A percentile compares a stretch with the other conserved stretches of the same genome.
phyloP scores from a whole-genome alignment of 2,888 invertebrate species.

The Masnerella sp. region DNA sequence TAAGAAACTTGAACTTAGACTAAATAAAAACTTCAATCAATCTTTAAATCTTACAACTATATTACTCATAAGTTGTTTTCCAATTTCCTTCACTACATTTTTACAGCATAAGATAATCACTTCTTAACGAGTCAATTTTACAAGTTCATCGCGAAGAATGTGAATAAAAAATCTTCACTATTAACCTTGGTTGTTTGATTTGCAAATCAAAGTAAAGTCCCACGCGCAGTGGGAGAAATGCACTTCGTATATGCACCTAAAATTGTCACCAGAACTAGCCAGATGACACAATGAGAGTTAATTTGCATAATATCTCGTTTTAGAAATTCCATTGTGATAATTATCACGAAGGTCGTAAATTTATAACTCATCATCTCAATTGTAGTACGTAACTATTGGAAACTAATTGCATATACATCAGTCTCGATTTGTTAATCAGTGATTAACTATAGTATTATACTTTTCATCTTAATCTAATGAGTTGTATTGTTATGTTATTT shows the following conservation, averaged over 20 bases:
- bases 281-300: slow-evolving; percentile 19
- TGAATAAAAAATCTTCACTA: slow-evolving; percentile 7
- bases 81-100: slow-evolving; percentile 12
- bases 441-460: too few relatives aligned
- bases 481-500: too few relatives aligned
- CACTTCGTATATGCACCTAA: slow-evolving; percentile 1
- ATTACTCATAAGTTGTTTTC: too few relatives aligned
- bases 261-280: slow-evolving; percentile 12
- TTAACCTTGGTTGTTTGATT: slow-evolving; percentile 21
- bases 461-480: too few relatives aligned
- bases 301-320: slow-evolving; percentile 34
- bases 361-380: background rate
- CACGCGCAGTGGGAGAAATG: slow-evolving; percentile 19
- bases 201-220: slow-evolving; percentile 23
- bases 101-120: too few relatives aligned
- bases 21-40: too few relatives aligned
- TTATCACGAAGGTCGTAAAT: slow-evolving; percentile 13
- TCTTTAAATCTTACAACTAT: too few relatives aligned
- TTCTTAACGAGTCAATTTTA: too few relatives aligned
- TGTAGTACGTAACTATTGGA: too few relatives aligned
- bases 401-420: too few relatives aligned
- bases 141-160: slow-evolving; percentile 8
- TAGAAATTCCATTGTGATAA: slow-evolving; percentile 26
- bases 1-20: too few relatives aligned
- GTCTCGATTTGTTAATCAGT: too few relatives aligned